Percentiles rank a stretch among this genome's conserved stretches.
phyloP scores from a whole-genome alignment of 2,797 vertebrate genomes.

The Lagodon rhomboides region DNA sequence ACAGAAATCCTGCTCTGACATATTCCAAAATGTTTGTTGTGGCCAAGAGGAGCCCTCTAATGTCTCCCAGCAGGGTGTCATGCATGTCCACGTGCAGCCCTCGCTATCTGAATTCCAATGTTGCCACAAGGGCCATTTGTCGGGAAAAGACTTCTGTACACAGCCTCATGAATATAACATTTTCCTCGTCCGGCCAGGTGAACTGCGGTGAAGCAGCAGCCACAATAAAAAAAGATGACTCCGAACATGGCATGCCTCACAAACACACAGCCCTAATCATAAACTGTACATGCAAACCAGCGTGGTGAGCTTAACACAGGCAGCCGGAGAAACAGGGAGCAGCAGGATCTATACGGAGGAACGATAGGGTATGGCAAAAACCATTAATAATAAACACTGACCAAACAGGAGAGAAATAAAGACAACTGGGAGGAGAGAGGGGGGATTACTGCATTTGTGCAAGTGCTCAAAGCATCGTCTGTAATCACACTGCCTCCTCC shows the following conservation, averaged over 20 bases:
- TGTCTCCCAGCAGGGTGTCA: conserved; percentile 67
- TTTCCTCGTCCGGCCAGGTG: conserved; percentile 69
- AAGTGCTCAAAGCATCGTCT: conserved; percentile 50
- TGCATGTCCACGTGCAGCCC: conserved; percentile 63
- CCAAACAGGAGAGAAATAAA: conserved; percentile 60
- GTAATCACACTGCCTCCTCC: conserved; percentile 59
- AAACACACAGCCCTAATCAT: conserved; percentile 48
- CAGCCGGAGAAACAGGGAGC: conserved; percentile 15
- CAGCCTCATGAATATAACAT: conserved; percentile 82
- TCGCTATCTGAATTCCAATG: conserved; percentile 68
- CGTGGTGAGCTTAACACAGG: conserved; percentile 2
- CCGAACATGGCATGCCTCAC: conserved; percentile 50
- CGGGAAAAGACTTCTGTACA: conserved; percentile 61
- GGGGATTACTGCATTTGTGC: conserved; percentile 47
- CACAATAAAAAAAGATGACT: conserved; percentile 59
- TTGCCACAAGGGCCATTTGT: conserved; percentile 73
- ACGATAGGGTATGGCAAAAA: conserved; percentile 39
- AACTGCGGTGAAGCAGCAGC: conserved; percentile 67
- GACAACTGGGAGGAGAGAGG: conserved; percentile 30
- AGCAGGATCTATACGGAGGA: conserved; percentile 29
- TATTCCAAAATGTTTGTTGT: conserved; percentile 75
- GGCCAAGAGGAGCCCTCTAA: conserved; percentile 58
- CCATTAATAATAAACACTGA: conserved; percentile 61
- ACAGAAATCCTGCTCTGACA: conserved; percentile 66
- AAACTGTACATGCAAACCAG: conserved; percentile 49